A percentile compares a stretch with the other conserved stretches of the same genome.
These are phyloP conservation scores for Indicator maculatus DNA, from an alignment of 2,113 vertebrate species.

Conservation along the genomic window DNA sequence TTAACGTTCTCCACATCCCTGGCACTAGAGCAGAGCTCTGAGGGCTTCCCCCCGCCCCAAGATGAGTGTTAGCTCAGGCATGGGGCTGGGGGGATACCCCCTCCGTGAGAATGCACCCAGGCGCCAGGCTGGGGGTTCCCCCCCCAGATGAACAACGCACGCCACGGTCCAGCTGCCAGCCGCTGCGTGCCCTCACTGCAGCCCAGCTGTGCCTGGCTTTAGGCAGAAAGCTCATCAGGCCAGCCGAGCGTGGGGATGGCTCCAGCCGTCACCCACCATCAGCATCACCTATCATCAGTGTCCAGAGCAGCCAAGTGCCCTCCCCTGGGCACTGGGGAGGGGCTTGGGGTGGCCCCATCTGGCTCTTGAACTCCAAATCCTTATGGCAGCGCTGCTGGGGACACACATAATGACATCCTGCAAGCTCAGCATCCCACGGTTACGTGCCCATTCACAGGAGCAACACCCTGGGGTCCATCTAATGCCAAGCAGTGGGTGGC, in stretches of 20 bases:
- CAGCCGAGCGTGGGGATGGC: not conserved
- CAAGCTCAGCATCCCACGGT: accelerated
- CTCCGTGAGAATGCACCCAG: too few species aligned
- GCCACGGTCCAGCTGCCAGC: not conserved
- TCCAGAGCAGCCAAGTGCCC: not conserved
- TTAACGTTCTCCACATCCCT: accelerated
- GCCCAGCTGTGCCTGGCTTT: not conserved
- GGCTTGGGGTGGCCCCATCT: not conserved
- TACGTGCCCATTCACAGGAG: not conserved
- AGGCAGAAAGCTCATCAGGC: not conserved
- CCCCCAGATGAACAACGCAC: not conserved
- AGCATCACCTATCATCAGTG: not conserved
- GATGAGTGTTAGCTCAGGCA: not conserved
- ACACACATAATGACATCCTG: accelerated
- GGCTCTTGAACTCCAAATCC: accelerated
- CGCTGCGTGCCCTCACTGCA: accelerated
- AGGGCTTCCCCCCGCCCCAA: not conserved
- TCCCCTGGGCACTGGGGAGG: accelerated
- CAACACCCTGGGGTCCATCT: not conserved
- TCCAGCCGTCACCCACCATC: not conserved
- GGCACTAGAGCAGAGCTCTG: not conserved
- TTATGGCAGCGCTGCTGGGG: accelerated
- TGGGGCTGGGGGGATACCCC: too few species aligned
- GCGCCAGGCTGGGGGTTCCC: too few species aligned
- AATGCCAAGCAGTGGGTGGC: not conserved